A percentile compares a stretch with the other conserved stretches of the same genome.
Conservation (phyloP, 2,113 vertebrate genomes). For the Lophius piscatorius region DNA sequence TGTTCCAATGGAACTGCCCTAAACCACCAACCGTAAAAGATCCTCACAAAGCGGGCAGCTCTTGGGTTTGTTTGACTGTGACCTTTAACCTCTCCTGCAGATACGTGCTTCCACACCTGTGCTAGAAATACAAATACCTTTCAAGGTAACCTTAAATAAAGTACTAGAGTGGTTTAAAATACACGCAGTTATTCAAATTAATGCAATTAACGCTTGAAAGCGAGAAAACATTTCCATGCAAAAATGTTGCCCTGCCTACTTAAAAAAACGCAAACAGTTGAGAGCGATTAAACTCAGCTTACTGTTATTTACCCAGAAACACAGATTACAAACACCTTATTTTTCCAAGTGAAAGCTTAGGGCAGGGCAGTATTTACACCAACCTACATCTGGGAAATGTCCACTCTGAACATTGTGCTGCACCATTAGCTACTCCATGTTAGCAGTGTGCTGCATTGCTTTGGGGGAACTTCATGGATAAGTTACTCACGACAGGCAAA, state of each 20-base stretch:
- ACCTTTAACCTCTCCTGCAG: slow-evolving; percentile 37
- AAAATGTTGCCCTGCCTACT: not conserved
- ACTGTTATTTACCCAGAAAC: slow-evolving; percentile 19
- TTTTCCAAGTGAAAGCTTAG: slow-evolving; percentile 9
- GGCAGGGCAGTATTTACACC: slow-evolving; percentile 21
- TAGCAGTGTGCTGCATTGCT: slow-evolving; percentile 46
- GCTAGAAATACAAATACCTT: slow-evolving; percentile 20
- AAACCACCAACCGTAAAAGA: slow-evolving; percentile 11
- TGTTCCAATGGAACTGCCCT: slow-evolving; percentile 27
- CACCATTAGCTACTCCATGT: slow-evolving; percentile 17
- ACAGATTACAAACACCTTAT: slow-evolving; percentile 29
- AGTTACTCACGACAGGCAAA: slow-evolving; percentile 42
- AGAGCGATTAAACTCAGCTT: slow-evolving; percentile 30
- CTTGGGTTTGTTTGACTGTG: slow-evolving; percentile 17
- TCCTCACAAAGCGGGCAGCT: slow-evolving; percentile 18
- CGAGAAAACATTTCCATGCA: slow-evolving; percentile 4
- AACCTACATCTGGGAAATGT: slow-evolving; percentile 41
- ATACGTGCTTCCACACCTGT: not conserved
- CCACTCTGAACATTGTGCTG: slow-evolving; percentile 46
- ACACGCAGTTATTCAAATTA: not conserved
- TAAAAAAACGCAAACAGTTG: slow-evolving; percentile 2
- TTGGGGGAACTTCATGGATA: slow-evolving; percentile 39
- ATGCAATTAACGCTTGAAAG: not conserved
- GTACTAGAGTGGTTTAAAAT: not conserved
- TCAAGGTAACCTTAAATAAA: slow-evolving; percentile 8